phyloP scores from a whole-genome alignment of 1,140 invertebrate species.

The Musca domestica region DNA sequence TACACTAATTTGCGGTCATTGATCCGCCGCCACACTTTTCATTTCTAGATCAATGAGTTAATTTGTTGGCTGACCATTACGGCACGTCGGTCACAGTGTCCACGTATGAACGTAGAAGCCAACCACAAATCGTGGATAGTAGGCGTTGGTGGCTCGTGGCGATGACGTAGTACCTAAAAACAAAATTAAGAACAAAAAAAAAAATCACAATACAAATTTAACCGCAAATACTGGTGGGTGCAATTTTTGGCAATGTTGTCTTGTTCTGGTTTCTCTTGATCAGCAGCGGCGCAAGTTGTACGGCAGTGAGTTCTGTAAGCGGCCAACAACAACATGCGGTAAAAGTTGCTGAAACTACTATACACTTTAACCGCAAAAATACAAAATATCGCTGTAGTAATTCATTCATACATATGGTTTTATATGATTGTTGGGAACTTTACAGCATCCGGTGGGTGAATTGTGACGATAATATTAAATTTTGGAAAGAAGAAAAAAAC shows the following conservation, averaged over 20 bases:
- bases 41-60: slow-evolving; percentile 16
- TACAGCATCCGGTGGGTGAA: too few relatives aligned
- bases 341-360: background rate
- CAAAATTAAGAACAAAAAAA: background rate
- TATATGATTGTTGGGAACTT: too few relatives aligned
- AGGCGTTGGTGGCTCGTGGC: slow-evolving; percentile 18
- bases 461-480: too few relatives aligned
- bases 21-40: background rate
- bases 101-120: background rate
- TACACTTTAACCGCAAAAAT: background rate
- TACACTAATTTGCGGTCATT: slow-evolving; percentile 3
- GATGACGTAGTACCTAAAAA: slow-evolving; percentile 11
- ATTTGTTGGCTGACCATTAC: background rate
- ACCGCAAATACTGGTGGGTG: slow-evolving; percentile 10
- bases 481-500: too few relatives aligned
- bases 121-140: background rate
- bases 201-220: too few relatives aligned
- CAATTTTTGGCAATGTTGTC: background rate
- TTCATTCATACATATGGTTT: too few relatives aligned
- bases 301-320: background rate
- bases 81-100: too few relatives aligned
- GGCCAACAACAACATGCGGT: background rate
- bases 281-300: too few relatives aligned
- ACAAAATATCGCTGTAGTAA: too few relatives aligned
- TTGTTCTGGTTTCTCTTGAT: too few relatives aligned